Conservation (phyloP, 2,113 vertebrate species). For the Thunnus thynnus region DNA sequence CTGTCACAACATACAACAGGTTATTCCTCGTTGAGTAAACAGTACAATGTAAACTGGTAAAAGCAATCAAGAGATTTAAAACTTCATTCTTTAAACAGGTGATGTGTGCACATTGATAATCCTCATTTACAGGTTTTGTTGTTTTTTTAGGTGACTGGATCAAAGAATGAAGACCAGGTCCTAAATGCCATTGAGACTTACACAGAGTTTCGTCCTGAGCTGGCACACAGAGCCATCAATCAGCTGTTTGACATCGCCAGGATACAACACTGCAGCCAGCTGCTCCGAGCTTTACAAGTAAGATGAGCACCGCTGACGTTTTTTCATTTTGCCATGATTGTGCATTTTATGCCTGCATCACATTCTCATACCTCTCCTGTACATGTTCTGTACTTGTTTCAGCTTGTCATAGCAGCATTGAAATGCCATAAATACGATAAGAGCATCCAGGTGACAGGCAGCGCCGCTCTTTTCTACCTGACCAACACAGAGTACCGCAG, state of each 20-base stretch:
- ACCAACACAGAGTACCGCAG: slow-evolving; percentile 96
- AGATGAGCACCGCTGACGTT: background rate
- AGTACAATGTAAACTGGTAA: no score
- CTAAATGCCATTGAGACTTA: slow-evolving; percentile 97
- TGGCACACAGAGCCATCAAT: slow-evolving; percentile 96
- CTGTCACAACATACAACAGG: no score
- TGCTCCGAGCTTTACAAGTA: slow-evolving; percentile 94
- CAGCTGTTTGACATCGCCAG: slow-evolving; percentile 96
- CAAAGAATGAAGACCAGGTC: slow-evolving; percentile 96
- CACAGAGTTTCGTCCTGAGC: slow-evolving; percentile 94
- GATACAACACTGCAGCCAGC: slow-evolving; percentile 95
- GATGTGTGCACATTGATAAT: background rate
- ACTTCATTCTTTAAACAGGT: no score
- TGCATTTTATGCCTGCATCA: background rate
- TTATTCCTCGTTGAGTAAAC: no score
- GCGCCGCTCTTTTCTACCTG: slow-evolving; percentile 96
- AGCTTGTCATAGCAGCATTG: slow-evolving; percentile 96
- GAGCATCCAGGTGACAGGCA: slow-evolving; percentile 97
- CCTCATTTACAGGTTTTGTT: background rate
- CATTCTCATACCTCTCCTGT: background rate
- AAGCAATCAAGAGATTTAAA: no score
- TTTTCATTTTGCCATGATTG: background rate
- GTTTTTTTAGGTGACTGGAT: slow-evolving; percentile 91
- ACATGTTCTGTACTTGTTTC: background rate
- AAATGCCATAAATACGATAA: slow-evolving; percentile 98